These are phyloP conservation scores for Sebastes glaucus DNA, from an alignment of 2,797 vertebrate genomes.

Conservation along the genomic window DNA sequence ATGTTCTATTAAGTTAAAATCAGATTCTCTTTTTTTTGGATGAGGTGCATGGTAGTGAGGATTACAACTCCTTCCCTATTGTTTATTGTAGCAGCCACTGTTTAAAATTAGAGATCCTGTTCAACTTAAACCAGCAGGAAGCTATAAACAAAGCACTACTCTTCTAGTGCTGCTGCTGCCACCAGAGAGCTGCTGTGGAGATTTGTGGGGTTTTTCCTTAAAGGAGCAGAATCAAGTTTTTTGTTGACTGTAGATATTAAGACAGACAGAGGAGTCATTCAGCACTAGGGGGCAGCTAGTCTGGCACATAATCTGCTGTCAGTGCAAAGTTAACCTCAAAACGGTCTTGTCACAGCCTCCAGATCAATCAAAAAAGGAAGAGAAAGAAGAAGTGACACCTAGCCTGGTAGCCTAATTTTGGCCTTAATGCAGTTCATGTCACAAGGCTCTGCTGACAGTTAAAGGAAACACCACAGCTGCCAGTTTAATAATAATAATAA, in stretches of 20 bases:
- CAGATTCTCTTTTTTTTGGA: not conserved
- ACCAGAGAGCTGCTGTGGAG: constrained; percentile 33
- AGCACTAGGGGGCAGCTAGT: not conserved
- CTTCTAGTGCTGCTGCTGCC: not conserved
- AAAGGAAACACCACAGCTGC: not conserved
- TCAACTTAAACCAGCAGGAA: constrained; percentile 67
- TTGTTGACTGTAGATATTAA: not conserved
- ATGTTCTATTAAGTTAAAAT: not conserved
- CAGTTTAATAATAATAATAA: too few species aligned
- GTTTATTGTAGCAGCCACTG: constrained; percentile 44
- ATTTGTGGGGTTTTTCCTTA: constrained; percentile 8
- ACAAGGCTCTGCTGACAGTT: not conserved
- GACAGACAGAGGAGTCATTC: not conserved
- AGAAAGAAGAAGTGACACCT: not conserved
- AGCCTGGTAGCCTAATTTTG: not conserved
- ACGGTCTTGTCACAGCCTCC: not conserved
- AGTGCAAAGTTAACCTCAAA: not conserved
- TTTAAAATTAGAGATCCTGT: constrained; percentile 70
- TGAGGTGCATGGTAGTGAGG: not conserved
- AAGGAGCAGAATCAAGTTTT: constrained; percentile 3
- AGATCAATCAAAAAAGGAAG: not conserved
- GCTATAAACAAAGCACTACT: constrained; percentile 61
- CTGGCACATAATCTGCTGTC: constrained; percentile 35
- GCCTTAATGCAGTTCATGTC: not conserved
- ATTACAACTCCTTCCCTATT: constrained; percentile 35